Percentiles rank a stretch among this genome's conserved stretches.
phyloP scores from a whole-genome alignment of 2,797 vertebrate species.

The Semaprochilodus insignis region DNA sequence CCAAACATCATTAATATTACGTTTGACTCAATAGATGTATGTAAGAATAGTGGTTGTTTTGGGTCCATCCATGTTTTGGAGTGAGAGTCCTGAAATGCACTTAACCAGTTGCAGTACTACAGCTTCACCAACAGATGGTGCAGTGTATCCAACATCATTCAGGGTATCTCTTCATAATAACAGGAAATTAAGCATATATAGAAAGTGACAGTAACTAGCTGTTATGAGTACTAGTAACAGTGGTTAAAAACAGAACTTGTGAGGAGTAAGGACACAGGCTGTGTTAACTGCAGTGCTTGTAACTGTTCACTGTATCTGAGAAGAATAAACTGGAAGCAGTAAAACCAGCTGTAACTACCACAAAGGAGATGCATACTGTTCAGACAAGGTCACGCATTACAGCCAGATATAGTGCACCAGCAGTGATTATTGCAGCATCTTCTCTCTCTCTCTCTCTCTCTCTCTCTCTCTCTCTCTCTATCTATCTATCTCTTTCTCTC shows the following conservation, averaged over 20 bases:
- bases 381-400: background rate
- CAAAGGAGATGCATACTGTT: background rate
- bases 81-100: background rate
- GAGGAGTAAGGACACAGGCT: too few relatives aligned
- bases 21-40: too few relatives aligned
- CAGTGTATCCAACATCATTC: slow-evolving; percentile 3
- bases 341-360: background rate
- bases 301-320: background rate
- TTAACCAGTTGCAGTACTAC: slow-evolving; percentile 51
- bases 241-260: background rate
- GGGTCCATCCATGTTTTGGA: too few relatives aligned
- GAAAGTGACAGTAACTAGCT: too few relatives aligned
- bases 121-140: slow-evolving; percentile 66
- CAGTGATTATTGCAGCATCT: background rate
- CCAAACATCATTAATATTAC: too few relatives aligned
- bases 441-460: background rate
- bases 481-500: background rate
- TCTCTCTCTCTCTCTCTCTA: background rate
- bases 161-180: too few relatives aligned
- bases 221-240: background rate
- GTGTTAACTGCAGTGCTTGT: background rate
- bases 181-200: background rate
- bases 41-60: too few relatives aligned
- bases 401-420: background rate
- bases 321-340: background rate